phyloP scores from a whole-genome alignment of 1,140 invertebrate genomes.

The Aradophagus sp. region DNA sequence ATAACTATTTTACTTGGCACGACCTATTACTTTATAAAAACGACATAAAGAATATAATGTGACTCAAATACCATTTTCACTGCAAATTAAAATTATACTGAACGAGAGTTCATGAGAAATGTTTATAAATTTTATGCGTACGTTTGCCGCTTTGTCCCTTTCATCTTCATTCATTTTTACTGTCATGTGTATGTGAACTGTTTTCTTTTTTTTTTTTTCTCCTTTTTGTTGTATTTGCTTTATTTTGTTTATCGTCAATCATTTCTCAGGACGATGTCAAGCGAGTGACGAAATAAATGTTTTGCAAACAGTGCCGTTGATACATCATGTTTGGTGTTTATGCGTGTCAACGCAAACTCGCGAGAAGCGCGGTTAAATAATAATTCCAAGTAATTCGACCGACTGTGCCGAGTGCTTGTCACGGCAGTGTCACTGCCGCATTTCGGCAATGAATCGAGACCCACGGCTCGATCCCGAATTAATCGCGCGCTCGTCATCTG shows the following conservation, averaged over 20 bases:
- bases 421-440: slow-evolving; percentile 54
- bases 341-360: slow-evolving; percentile 34
- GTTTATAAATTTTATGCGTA: too few relatives aligned
- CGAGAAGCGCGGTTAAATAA: slow-evolving; percentile 51
- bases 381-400: slow-evolving; percentile 54
- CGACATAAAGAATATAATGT: too few relatives aligned
- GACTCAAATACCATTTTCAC: neutral
- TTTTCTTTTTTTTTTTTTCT: too few relatives aligned
- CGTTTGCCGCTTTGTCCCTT: too few relatives aligned
- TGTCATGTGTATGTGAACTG: too few relatives aligned
- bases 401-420: slow-evolving; percentile 25
- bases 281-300: slow-evolving; percentile 27
- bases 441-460: slow-evolving; percentile 53
- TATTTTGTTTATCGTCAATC: neutral
- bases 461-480: slow-evolving; percentile 54
- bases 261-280: neutral
- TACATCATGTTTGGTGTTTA: slow-evolving; percentile 18
- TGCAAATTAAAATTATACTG: neutral
- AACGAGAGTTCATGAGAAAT: neutral
- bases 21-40: too few relatives aligned
- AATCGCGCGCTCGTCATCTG: slow-evolving; percentile 36
- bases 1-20: too few relatives aligned
- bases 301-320: slow-evolving; percentile 21
- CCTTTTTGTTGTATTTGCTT: neutral
- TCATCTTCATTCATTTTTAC: too few relatives aligned